Base-by-base conservation (phyloP, 2,888 invertebrate species). In the Notodonta dromedarius region DNA sequence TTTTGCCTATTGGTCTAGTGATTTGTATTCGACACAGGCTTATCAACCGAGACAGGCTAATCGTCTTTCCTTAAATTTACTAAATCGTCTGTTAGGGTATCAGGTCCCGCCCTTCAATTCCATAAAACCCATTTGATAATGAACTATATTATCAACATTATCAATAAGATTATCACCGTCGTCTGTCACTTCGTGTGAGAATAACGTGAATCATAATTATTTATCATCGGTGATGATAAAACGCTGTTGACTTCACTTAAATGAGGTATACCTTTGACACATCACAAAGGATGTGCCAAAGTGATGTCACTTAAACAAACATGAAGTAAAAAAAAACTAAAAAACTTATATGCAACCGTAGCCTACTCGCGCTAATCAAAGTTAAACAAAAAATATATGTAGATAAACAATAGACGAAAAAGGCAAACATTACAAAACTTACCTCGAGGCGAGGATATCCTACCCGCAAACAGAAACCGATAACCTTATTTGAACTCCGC, bases 401-500 rank as follows among this genome's bases (percentile, higher is more conserved):
- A 67, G 44, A 75, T 74, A 76, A 77, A 76, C 67, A 77, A 78
- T 71, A 67, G 66, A 73, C 73, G 69, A 82, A 79, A 82, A 82
- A 70, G 71, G 76, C 71, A 83, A 82, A 84, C 75, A 84, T 83
- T 81, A 78, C 77, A 74, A 81, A 79, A 87, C 88, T 88, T 68
- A 88, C 88, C 87, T 82, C 69, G 66, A 76, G 81, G 79, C 77
- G 69, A 80, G 85, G 87, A 88, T 89, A 90, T 89, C 89, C 90
- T 86, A 84, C 80, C 83, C 80, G 83, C 82, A 83, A 87, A 86
- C 84, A 85, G 74, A 78, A 80, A 79, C 78, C 85, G 89, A 87
- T 88, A 90, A 89, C 86, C 84, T 82, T 87, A 82, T 88, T 89
- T 88, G 85, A 89, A 88, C 87, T 84, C 76, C 76, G 80, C 80